Evolutionary conservation across 92 coral and sea anemone genomes (phyloP), one percentile per base, ranked within the genome.

Genomic region (Palythoa grandiflora): DNA sequence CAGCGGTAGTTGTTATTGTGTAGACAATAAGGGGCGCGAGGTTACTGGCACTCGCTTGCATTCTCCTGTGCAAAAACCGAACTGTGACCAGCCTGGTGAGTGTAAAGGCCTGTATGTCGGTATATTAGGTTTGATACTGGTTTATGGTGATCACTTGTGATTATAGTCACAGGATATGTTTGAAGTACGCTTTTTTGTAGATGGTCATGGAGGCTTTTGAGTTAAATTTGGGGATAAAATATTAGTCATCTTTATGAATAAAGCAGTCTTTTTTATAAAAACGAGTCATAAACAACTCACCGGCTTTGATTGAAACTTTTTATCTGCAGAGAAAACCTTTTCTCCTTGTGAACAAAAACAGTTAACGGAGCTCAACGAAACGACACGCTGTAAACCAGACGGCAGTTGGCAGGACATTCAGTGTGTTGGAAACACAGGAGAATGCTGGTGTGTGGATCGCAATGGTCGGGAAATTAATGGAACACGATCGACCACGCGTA

Each of bases 341-440:
- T 52, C 83, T 20, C 48, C 66, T 8, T 77, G 83, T 77, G 83
- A 77, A 21, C 38, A 66, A 35, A 35, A 57, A 54, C 83, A 60
- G 5, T 5, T 35, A 35, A 36, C 12, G n/a, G 65, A 51, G 53
- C 1, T 2, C 68, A 77, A 54, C 79, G 9, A 36, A 2, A 54
- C 47, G n/a, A 77, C n/a, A 6, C 92, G 89, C 38, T 96, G 99
- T 77, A 89, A 90, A 77, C 93, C 98, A 6, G 95, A 96, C 90
- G 99, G 99, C n/a, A 74, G 63, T 17, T 96, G 98, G 96, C 85
- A 91, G 74, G 92, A 90, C 78, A 91, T 96, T 11, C 99, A 96
- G 63, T 96, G 99, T 65, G 89, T 89, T 19, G 90, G 60, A 17
- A 74, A 89, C 44, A 83, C 95, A 17, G 88, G 84, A 35, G 79